Evolutionary conservation across 1,140 invertebrate genomes (phyloP).

Genomic region (Heliconius hewitsoni): DNA sequence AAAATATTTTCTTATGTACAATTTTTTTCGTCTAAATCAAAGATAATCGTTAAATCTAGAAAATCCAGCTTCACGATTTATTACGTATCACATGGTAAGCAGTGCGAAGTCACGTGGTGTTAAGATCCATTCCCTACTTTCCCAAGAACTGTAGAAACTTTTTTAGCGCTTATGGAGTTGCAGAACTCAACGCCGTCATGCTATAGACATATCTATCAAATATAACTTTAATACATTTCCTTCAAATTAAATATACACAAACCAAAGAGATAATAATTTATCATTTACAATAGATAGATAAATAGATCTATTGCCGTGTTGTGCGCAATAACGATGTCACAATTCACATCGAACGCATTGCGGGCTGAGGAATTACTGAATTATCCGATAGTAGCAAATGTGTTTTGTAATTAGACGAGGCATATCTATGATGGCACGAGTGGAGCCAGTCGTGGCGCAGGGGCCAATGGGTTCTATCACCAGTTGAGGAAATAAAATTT

Average conservation of each 20-base stretch:
- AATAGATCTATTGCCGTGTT: neutral
- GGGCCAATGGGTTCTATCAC: too few species aligned
- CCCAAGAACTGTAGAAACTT: too few species aligned
- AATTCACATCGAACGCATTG: slow-evolving; percentile 27
- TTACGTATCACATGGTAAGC: too few species aligned
- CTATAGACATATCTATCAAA: neutral
- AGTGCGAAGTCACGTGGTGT: too few species aligned
- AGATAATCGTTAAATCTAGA: too few species aligned
- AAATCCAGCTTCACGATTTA: too few species aligned
- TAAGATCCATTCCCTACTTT: too few species aligned
- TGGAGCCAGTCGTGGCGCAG: neutral
- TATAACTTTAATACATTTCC: neutral
- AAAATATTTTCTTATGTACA: too few species aligned
- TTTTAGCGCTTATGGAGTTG: too few species aligned
- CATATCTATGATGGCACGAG: neutral
- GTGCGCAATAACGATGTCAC: slow-evolving; percentile 15
- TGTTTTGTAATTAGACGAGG: slow-evolving; percentile 55
- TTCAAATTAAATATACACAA: neutral
- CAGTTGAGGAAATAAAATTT: too few species aligned
- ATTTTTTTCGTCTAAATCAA: too few species aligned
- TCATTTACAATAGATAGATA: neutral
- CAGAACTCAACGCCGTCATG: neutral
- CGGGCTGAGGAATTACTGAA: slow-evolving; percentile 49
- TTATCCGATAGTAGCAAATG: slow-evolving; percentile 63
- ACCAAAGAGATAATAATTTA: neutral